A percentile compares a stretch with the other conserved stretches of the same genome.
phyloP scores from a whole-genome alignment of 2,888 invertebrate species.

The Volucella bombylans region DNA sequence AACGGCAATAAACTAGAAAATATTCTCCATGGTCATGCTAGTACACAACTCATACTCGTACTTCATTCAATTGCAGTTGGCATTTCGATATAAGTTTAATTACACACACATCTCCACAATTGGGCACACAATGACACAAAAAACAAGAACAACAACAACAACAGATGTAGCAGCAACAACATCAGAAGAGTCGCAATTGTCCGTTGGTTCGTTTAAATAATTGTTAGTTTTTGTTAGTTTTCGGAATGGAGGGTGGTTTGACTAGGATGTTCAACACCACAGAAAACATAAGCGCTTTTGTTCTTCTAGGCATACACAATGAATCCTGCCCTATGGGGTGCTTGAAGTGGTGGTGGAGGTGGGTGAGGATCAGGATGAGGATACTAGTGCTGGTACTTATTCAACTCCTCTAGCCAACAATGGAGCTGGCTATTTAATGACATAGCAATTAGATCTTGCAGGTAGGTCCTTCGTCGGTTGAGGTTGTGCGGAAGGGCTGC shows the following conservation, averaged over 20 bases:
- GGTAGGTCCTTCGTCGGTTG: slow-evolving; percentile 45
- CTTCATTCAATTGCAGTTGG: slow-evolving; percentile 59
- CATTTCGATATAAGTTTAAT: slow-evolving; percentile 62
- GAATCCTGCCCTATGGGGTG: slow-evolving; percentile 44
- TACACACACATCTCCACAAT: slow-evolving; percentile 36
- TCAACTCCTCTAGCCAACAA: slow-evolving; percentile 45
- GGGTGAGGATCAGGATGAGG: no score
- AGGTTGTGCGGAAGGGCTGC: slow-evolving; percentile 32
- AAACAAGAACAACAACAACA: slow-evolving; percentile 16
- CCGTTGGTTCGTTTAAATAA: slow-evolving; percentile 61
- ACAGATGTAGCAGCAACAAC: neutral
- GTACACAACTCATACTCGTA: neutral
- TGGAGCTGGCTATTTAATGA: slow-evolving; percentile 64
- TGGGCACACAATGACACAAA: slow-evolving; percentile 1
- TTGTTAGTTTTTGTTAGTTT: slow-evolving; percentile 58
- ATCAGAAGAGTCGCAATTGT: no score
- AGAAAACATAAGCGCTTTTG: slow-evolving; percentile 60
- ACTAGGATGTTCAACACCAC: slow-evolving; percentile 66
- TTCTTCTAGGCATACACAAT: slow-evolving; percentile 61
- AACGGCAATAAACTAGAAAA: slow-evolving; percentile 5
- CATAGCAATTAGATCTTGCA: slow-evolving; percentile 70
- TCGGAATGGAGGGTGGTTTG: slow-evolving; percentile 38
- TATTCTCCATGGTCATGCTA: neutral
- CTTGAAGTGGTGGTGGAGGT: no score
- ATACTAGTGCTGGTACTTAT: no score